These are phyloP conservation scores for Anseranas semipalmata DNA, from an alignment of 2,113 vertebrate species.

Conservation along the genomic window DNA sequence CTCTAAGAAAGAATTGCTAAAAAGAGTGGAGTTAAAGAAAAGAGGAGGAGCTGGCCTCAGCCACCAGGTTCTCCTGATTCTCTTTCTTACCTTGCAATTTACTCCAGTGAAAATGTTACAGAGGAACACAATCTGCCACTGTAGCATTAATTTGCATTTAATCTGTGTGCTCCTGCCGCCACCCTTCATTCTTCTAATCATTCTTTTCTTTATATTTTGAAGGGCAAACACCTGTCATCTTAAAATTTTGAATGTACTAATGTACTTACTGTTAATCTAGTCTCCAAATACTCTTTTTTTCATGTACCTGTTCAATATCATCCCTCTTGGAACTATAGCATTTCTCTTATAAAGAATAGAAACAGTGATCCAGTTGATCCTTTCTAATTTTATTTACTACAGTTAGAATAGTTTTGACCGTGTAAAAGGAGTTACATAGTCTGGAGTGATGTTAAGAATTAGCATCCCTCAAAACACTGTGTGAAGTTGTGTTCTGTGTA, in stretches of 20 bases:
- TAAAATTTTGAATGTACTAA: not conserved
- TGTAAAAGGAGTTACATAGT: not conserved
- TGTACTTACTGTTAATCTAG: not conserved
- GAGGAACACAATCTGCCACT: not conserved
- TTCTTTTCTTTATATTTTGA: not conserved
- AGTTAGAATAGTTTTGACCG: not conserved
- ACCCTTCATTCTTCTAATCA: not conserved
- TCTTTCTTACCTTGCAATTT: not conserved
- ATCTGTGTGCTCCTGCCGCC: not conserved
- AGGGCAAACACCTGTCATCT: not conserved
- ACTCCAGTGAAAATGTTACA: not conserved
- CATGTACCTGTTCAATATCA: not conserved
- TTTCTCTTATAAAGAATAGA: not conserved
- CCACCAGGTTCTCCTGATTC: not conserved
- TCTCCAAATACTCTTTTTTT: not conserved
- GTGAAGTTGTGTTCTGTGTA: not conserved
- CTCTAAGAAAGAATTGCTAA: not conserved
- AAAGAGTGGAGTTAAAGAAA: not conserved
- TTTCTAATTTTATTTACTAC: not conserved
- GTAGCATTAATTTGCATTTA: not conserved
- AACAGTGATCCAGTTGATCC: not conserved
- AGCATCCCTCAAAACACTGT: not conserved
- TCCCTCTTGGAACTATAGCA: not conserved
- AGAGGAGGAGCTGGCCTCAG: not conserved
- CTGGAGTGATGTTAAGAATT: not conserved